phyloP scores from a whole-genome alignment of 2,888 invertebrate genomes.

The Drepana falcataria region DNA sequence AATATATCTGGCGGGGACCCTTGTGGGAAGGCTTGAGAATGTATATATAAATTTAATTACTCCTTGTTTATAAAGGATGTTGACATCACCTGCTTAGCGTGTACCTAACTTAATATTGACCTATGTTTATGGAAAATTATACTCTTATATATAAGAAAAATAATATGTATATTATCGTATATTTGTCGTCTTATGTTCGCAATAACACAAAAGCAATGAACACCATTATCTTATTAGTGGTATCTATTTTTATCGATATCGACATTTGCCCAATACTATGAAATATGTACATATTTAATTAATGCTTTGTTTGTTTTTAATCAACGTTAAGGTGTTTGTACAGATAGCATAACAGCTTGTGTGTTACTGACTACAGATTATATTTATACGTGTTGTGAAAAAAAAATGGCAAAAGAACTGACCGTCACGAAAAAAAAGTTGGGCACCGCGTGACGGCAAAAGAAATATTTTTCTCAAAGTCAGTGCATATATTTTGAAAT shows the following conservation, averaged over 20 bases:
- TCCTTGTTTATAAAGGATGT: too few relatives aligned
- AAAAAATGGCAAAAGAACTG: conserved; percentile 20
- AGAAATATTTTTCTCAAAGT: conserved; percentile 66
- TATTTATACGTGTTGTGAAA: conserved; percentile 29
- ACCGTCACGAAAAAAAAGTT: conserved; percentile 13
- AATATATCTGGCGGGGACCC: too few relatives aligned
- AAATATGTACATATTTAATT: conserved; percentile 6
- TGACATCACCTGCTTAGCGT: too few relatives aligned
- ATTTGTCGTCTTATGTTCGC: too few relatives aligned
- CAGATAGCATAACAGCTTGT: conserved; percentile 23
- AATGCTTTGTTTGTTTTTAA: conserved; percentile 4
- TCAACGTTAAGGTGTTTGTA: conserved; percentile 8
- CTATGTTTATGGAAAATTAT: too few relatives aligned
- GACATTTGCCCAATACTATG: conserved; percentile 4
- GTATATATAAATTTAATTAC: too few relatives aligned
- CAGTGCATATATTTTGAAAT: conserved; percentile 46
- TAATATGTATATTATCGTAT: too few relatives aligned
- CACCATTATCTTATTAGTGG: too few relatives aligned
- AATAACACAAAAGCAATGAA: too few relatives aligned
- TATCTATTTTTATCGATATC: conserved; percentile 2
- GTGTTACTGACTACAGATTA: conserved; percentile 47
- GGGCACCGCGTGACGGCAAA: conserved; percentile 36
- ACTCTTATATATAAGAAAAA: too few relatives aligned
- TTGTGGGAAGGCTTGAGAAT: too few relatives aligned
- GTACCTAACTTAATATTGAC: too few relatives aligned